These are phyloP conservation scores for Actias luna DNA, from an alignment of 2,888 invertebrate species.

Conservation along the genomic window DNA sequence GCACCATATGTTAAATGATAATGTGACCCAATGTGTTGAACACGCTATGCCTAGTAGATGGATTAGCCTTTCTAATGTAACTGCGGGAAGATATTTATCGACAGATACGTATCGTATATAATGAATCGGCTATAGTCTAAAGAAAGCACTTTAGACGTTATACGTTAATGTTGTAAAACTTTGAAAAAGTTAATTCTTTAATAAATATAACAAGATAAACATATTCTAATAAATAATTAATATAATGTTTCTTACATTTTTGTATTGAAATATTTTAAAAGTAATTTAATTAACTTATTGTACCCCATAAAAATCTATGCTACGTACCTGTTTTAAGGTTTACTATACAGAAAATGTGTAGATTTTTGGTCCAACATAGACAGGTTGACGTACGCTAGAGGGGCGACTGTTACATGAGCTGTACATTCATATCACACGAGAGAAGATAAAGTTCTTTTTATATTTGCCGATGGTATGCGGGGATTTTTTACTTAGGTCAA, in stretches of 20 bases:
- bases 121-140: too few species aligned
- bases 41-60: too few species aligned
- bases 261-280: not conserved
- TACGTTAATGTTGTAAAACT: too few species aligned
- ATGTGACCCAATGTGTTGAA: too few species aligned
- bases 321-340: conserved; percentile 6
- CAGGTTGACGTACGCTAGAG: conserved; percentile 19
- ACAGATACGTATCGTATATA: too few species aligned
- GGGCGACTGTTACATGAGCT: conserved; percentile 31
- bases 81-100: too few species aligned
- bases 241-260: not conserved
- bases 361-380: conserved; percentile 6
- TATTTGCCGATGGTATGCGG: conserved; percentile 19
- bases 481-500: conserved; percentile 57
- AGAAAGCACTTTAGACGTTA: too few species aligned
- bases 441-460: conserved; percentile 21
- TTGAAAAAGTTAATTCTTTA: too few species aligned
- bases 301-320: not conserved
- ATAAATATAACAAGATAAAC: too few species aligned
- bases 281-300: not conserved
- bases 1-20: too few species aligned
- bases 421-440: not conserved
- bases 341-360: conserved; percentile 17
- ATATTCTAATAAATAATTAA: too few species aligned
- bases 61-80: too few species aligned